Evolutionary conservation across 2,888 invertebrate genomes (phyloP).

Genomic region (Conops quadrifasciatus): DNA sequence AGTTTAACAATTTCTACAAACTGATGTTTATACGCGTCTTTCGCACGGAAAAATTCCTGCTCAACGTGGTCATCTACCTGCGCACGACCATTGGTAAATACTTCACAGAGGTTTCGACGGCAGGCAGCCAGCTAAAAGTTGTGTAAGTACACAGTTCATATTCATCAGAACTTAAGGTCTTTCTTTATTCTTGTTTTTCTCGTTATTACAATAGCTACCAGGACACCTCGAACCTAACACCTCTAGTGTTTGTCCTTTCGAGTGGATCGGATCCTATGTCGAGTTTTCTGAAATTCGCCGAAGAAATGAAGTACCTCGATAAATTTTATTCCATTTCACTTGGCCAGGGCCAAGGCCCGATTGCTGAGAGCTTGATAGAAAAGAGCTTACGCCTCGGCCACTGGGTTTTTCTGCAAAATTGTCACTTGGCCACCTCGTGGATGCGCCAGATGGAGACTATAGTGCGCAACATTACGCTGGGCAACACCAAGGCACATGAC

Average conservation of each 20-base stretch:
- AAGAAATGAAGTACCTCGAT: slow-evolving; percentile 76
- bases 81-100: slow-evolving; percentile 76
- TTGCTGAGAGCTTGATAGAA: slow-evolving; percentile 83
- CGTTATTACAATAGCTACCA: slow-evolving; percentile 68
- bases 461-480: slow-evolving; percentile 76
- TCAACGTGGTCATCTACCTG: slow-evolving; percentile 84
- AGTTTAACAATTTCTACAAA: slow-evolving; percentile 78
- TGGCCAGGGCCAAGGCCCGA: slow-evolving; percentile 88
- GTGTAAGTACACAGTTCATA: no score
- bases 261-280: slow-evolving; percentile 90
- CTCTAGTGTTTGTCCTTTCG: slow-evolving; percentile 86
- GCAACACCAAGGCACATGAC: slow-evolving; percentile 72
- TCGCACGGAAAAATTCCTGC: slow-evolving; percentile 82
- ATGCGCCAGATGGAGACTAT: slow-evolving; percentile 85
- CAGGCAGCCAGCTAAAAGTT: slow-evolving; percentile 64
- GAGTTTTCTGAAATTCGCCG: slow-evolving; percentile 82
- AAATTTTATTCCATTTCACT: slow-evolving; percentile 84
- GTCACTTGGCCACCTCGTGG: slow-evolving; percentile 94
- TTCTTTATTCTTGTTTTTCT: neutral
- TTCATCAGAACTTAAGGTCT: neutral
- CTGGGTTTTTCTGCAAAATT: slow-evolving; percentile 94
- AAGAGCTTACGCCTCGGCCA: slow-evolving; percentile 77
- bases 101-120: slow-evolving; percentile 84
- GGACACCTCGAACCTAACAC: slow-evolving; percentile 77
- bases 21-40: slow-evolving; percentile 80